A percentile compares a stretch with the other conserved stretches of the same genome.
These are phyloP conservation scores for Xenus cinereus DNA, from an alignment of 2,113 vertebrate genomes.

Conservation along the genomic window DNA sequence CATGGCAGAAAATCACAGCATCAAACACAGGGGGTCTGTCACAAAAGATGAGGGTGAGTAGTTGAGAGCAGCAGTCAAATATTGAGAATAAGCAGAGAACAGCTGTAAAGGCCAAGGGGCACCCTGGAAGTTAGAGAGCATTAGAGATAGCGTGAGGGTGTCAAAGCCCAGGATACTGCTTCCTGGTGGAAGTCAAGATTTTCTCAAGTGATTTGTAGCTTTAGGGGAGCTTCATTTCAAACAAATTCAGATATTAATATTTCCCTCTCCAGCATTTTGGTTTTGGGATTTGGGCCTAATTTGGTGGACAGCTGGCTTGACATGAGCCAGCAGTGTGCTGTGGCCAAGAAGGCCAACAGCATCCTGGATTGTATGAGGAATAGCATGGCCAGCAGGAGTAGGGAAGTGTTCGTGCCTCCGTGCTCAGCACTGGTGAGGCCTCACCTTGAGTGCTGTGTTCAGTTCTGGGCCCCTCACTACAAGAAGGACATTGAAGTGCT, in stretches of 20 bases:
- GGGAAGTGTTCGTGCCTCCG: too few species aligned
- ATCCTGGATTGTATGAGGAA: too few species aligned
- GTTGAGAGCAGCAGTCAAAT: neutral
- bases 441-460: too few species aligned
- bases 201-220: neutral
- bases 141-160: neutral
- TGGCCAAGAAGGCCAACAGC: too few species aligned
- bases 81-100: neutral
- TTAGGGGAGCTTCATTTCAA: neutral
- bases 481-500: too few species aligned
- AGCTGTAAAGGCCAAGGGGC: neutral
- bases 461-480: too few species aligned
- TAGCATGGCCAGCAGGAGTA: too few species aligned
- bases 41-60: neutral
- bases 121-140: neutral
- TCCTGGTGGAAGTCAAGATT: neutral
- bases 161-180: neutral
- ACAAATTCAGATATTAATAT: neutral
- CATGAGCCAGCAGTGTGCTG: too few species aligned
- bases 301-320: too few species aligned
- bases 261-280: neutral
- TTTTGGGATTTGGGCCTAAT: neutral
- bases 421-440: too few species aligned
- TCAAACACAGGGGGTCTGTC: neutral
- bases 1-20: conserved; percentile 1